These are phyloP conservation scores for Diplolepis rosae DNA, from an alignment of 2,888 invertebrate species.

Conservation along the genomic window DNA sequence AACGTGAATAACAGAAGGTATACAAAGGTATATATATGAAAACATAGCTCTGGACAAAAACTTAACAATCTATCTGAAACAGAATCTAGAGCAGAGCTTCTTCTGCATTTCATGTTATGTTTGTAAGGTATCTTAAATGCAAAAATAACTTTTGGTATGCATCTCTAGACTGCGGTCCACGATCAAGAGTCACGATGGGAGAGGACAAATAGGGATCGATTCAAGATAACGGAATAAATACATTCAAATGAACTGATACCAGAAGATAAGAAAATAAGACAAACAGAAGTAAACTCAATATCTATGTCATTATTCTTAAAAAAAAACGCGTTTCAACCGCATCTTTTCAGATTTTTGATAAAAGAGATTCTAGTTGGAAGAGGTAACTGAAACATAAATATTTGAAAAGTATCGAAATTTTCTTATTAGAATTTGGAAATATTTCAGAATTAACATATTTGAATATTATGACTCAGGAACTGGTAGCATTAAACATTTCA, in stretches of 20 bases:
- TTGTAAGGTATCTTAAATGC: not conserved
- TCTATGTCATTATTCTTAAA: no score
- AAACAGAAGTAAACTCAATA: not conserved
- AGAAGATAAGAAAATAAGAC: not conserved
- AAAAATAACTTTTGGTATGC: constrained; percentile 10
- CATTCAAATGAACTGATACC: not conserved
- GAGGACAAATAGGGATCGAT: constrained; percentile 44
- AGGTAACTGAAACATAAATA: no score
- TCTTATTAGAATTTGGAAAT: no score
- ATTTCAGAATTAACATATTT: no score
- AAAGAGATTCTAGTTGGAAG: no score
- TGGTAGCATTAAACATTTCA: no score
- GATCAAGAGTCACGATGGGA: constrained; percentile 26
- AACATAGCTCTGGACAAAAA: not conserved
- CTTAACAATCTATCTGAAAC: not conserved
- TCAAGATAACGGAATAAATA: constrained; percentile 43
- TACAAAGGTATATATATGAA: not conserved
- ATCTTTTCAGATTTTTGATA: no score
- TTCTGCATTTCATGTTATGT: not conserved
- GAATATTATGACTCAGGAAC: no score
- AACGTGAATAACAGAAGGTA: not conserved
- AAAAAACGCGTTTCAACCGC: no score
- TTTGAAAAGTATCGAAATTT: no score
- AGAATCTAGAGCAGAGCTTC: not conserved
- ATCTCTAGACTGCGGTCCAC: not conserved